phyloP scores from a whole-genome alignment of 30 jellyfish, hydroid and myxozoan species.

The Hydractinia echinata region DNA sequence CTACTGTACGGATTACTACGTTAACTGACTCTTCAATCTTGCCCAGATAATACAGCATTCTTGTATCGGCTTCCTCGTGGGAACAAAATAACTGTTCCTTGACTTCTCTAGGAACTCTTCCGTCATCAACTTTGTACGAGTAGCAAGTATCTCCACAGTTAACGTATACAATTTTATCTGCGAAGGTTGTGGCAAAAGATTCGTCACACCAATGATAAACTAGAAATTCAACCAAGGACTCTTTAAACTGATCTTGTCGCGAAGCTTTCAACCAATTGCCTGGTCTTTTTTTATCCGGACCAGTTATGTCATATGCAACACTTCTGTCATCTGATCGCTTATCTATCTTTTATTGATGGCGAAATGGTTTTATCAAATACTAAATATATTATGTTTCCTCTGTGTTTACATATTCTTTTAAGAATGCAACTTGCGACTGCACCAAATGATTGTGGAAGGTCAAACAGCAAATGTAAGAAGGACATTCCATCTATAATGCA shows the following conservation, averaged over 20 bases:
- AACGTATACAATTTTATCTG: not conserved
- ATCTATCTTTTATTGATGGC: slow-evolving; percentile 5
- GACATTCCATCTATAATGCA: no score
- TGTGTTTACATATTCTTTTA: not conserved
- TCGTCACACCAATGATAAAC: not conserved
- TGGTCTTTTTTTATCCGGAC: not conserved
- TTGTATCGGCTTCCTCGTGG: not conserved
- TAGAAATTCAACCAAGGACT: slow-evolving; percentile 1
- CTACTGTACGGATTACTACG: not conserved
- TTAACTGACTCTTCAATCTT: not conserved
- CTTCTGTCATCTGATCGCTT: not conserved
- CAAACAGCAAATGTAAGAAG: no score
- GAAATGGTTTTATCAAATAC: not conserved
- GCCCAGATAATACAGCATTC: no score
- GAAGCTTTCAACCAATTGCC: not conserved
- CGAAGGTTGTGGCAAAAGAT: not conserved
- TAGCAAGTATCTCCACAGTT: slow-evolving; percentile 5
- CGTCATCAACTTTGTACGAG: not conserved
- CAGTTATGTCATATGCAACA: not conserved
- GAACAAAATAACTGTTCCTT: not conserved
- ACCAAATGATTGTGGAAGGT: no score
- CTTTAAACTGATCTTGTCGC: not conserved
- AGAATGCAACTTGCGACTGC: no score
- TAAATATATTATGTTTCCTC: no score
- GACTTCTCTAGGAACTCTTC: not conserved